These are phyloP conservation scores for Acromyrmex echinatior DNA, from an alignment of 1,140 invertebrate genomes.

Conservation along the genomic window DNA sequence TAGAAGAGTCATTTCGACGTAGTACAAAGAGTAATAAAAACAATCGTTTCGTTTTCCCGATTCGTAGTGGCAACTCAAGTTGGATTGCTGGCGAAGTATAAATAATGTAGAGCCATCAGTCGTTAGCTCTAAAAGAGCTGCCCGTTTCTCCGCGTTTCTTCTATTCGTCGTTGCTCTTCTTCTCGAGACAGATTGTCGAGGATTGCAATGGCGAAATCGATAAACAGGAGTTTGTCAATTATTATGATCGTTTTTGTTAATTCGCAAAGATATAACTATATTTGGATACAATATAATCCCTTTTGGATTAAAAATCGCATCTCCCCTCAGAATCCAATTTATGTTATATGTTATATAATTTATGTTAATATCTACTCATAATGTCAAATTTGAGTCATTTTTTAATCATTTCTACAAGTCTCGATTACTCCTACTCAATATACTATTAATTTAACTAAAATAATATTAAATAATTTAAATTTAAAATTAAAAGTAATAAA, in stretches of 20 bases:
- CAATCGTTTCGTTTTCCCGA: conserved; percentile 73
- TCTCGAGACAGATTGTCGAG: conserved; percentile 70
- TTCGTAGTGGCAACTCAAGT: conserved; percentile 66
- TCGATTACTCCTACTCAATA: too few species aligned
- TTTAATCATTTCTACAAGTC: too few species aligned
- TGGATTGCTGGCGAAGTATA: conserved; percentile 62
- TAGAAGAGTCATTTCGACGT: conserved; percentile 23
- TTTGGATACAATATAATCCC: not conserved
- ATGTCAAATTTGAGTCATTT: too few species aligned
- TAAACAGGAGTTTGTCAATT: conserved; percentile 32
- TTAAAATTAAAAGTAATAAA: too few species aligned
- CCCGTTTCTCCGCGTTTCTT: conserved; percentile 60
- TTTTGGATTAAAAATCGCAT: not conserved
- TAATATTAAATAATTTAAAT: too few species aligned
- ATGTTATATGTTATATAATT: conserved; percentile 9
- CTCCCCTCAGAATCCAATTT: not conserved
- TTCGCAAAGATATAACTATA: not conserved
- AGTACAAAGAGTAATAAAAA: conserved; percentile 65
- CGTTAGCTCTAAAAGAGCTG: conserved; percentile 73
- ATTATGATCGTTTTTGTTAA: conserved; percentile 13
- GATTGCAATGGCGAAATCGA: conserved; percentile 35
- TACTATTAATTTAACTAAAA: too few species aligned
- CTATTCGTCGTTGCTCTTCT: conserved; percentile 57
- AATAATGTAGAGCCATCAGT: conserved; percentile 75
- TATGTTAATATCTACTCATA: conserved; percentile 13